Percentiles rank a stretch among this genome's conserved stretches.
These are phyloP conservation scores for Hypothenemus hampei DNA, from an alignment of 1,140 invertebrate genomes.

Conservation along the genomic window DNA sequence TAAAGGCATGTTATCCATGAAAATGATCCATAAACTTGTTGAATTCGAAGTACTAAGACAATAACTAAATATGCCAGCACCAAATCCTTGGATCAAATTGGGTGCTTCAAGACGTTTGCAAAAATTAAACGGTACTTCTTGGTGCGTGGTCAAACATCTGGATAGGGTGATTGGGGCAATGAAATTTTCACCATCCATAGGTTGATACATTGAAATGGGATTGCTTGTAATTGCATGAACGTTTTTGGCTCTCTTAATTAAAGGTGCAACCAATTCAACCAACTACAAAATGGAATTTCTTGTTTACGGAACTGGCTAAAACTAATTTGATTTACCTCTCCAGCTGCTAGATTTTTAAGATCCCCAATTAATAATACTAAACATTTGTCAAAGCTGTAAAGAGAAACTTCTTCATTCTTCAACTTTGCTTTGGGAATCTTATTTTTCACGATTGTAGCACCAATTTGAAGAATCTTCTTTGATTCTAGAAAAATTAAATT, in stretches of 20 bases:
- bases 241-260: conserved; percentile 27
- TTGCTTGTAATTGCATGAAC: conserved; percentile 31
- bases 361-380: conserved; percentile 26
- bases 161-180: conserved; percentile 21
- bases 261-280: conserved; percentile 28
- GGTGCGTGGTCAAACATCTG: conserved; percentile 24
- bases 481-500: conserved; percentile 36
- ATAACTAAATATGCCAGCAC: conserved; percentile 33
- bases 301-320: not conserved
- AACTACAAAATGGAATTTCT: conserved; percentile 29
- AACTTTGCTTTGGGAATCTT: conserved; percentile 25
- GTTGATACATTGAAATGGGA: conserved; percentile 5
- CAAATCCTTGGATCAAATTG: conserved; percentile 36
- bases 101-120: conserved; percentile 33
- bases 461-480: conserved; percentile 26
- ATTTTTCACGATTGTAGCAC: conserved; percentile 12
- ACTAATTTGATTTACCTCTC: conserved; percentile 16
- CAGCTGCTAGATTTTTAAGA: conserved; percentile 29
- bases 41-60: conserved; percentile 27
- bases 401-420: conserved; percentile 23
- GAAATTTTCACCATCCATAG: not conserved
- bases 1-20: conserved; percentile 32
- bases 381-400: conserved; percentile 21
- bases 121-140: conserved; percentile 16
- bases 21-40: conserved; percentile 33